phyloP scores from a whole-genome alignment of 2,797 vertebrate genomes.

The Ctenopoma kingsleyae region DNA sequence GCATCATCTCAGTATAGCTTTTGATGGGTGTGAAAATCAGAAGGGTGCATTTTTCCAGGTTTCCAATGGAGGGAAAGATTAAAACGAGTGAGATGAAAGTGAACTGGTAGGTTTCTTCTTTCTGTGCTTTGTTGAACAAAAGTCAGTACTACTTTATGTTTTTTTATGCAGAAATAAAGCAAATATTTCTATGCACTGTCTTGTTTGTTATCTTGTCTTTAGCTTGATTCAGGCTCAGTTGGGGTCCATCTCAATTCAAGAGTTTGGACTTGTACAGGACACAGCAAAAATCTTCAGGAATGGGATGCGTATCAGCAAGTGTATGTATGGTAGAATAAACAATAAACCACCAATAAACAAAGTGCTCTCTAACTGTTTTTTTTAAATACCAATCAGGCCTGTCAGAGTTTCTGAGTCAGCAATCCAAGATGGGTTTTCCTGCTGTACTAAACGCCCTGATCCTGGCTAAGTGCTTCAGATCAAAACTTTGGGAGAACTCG shows the following conservation, averaged over 20 bases:
- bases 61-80: slow-evolving; percentile 95
- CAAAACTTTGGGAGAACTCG: slow-evolving; percentile 97
- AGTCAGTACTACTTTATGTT: neutral
- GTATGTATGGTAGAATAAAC: slow-evolving; percentile 75
- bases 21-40: neutral
- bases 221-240: slow-evolving; percentile 98
- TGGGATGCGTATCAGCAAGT: slow-evolving; percentile 93
- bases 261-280: slow-evolving; percentile 96
- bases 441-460: slow-evolving; percentile 90
- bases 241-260: slow-evolving; percentile 93
- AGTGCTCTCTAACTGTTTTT: neutral
- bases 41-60: slow-evolving; percentile 79
- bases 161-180: neutral
- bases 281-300: slow-evolving; percentile 94
- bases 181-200: neutral
- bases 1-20: neutral
- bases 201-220: slow-evolving; percentile 16
- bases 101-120: slow-evolving; percentile 89
- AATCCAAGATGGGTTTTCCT: slow-evolving; percentile 85
- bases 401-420: slow-evolving; percentile 90
- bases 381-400: slow-evolving; percentile 84
- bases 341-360: neutral
- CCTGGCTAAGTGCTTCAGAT: slow-evolving; percentile 95
- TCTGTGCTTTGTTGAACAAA: neutral
- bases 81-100: slow-evolving; percentile 98